Percentiles rank a stretch among this genome's conserved stretches.
Evolutionary conservation across 2,888 invertebrate genomes (phyloP).

Genomic region (Pseudanteris insignis): DNA sequence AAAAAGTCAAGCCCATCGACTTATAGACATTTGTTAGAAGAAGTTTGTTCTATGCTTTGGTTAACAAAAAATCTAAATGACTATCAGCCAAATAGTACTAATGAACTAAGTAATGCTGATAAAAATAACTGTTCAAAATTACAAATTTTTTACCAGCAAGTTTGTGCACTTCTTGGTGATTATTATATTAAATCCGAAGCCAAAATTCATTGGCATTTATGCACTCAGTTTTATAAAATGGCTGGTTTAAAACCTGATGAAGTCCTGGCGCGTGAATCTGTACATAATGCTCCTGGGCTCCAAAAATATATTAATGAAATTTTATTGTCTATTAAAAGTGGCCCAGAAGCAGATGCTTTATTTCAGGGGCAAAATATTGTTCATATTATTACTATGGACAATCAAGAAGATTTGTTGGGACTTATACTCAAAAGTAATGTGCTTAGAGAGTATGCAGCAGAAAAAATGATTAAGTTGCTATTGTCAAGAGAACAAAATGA

Average conservation of each 20-base stretch:
- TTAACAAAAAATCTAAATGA: slow-evolving; percentile 63
- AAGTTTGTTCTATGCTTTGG: slow-evolving; percentile 76
- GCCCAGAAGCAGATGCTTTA: slow-evolving; percentile 66
- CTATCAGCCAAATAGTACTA: slow-evolving; percentile 26
- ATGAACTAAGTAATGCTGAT: slow-evolving; percentile 5
- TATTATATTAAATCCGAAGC: slow-evolving; percentile 68
- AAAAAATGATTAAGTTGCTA: slow-evolving; percentile 68
- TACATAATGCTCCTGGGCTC: slow-evolving; percentile 58
- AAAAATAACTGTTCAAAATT: slow-evolving; percentile 37
- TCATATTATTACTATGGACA: slow-evolving; percentile 55
- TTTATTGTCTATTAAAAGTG: slow-evolving; percentile 65
- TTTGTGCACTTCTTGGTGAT: slow-evolving; percentile 71
- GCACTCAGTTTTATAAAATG: slow-evolving; percentile 70
- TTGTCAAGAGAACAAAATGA: slow-evolving; percentile 56
- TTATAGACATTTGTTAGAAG: slow-evolving; percentile 77
- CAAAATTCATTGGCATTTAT: slow-evolving; percentile 64
- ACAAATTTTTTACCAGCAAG: slow-evolving; percentile 68
- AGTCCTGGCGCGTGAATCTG: slow-evolving; percentile 64
- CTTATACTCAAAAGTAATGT: slow-evolving; percentile 69
- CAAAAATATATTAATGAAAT: slow-evolving; percentile 57
- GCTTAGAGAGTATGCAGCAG: slow-evolving; percentile 70
- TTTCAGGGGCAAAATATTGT: slow-evolving; percentile 64
- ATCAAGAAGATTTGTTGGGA: slow-evolving; percentile 66
- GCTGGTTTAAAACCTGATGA: slow-evolving; percentile 68
- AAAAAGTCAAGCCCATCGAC: slow-evolving; percentile 72